Evolutionary conservation across 2,113 vertebrate species (phyloP).

Genomic region (Psilopsiagon aymara): DNA sequence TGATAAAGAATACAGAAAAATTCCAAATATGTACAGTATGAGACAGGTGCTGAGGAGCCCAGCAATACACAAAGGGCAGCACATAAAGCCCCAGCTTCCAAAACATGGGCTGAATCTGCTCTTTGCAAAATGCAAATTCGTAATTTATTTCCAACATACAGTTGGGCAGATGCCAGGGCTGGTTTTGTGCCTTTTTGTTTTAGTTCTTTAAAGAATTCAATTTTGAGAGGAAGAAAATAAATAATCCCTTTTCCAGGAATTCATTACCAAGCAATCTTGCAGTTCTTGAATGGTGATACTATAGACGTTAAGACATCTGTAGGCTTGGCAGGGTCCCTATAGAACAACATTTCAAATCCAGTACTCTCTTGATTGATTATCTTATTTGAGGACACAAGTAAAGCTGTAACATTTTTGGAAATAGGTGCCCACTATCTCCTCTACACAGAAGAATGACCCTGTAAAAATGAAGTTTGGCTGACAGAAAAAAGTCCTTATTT

Average conservation of each 20-base stretch:
- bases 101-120: neutral
- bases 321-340: neutral
- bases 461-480: neutral
- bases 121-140: neutral
- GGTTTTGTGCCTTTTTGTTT: neutral
- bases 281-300: neutral
- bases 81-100: neutral
- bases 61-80: neutral
- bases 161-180: neutral
- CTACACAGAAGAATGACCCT: neutral
- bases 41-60: conserved; percentile 52
- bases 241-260: neutral
- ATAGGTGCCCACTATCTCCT: neutral
- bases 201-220: neutral
- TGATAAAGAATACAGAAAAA: conserved; percentile 53
- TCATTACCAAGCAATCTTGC: neutral
- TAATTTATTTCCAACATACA: neutral
- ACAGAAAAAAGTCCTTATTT: neutral
- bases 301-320: neutral
- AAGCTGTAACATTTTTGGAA: neutral
- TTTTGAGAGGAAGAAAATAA: neutral
- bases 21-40: conserved; percentile 43
- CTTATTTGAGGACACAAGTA: neutral
- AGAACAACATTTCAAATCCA: neutral
- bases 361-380: neutral